These are phyloP conservation scores for Hyposoter didymator DNA, from an alignment of 2,888 invertebrate species.

Conservation along the genomic window DNA sequence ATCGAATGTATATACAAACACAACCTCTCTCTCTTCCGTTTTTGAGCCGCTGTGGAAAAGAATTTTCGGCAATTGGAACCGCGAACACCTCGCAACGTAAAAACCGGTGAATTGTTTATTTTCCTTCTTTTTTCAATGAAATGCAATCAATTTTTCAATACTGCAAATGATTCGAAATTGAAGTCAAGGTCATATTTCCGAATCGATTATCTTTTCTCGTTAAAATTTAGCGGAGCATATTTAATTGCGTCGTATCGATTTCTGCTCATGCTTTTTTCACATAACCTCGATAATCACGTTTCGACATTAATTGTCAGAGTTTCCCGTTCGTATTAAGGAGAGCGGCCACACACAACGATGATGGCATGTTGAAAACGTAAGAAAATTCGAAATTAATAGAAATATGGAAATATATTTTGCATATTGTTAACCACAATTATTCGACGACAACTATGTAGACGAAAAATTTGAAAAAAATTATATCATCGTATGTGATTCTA, in stretches of 20 bases:
- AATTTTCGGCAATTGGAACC: not conserved
- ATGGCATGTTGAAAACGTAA: too few species aligned
- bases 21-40: not conserved
- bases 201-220: not conserved
- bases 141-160: not conserved
- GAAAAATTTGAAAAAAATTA: too few species aligned
- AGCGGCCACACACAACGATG: too few species aligned
- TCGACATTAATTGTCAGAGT: not conserved
- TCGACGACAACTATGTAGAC: too few species aligned
- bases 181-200: not conserved
- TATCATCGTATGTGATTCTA: too few species aligned
- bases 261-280: not conserved
- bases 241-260: not conserved
- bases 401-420: too few species aligned
- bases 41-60: not conserved
- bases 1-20: conserved; percentile 21
- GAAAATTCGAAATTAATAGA: too few species aligned
- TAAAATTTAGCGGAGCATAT: not conserved
- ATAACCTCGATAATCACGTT: not conserved
- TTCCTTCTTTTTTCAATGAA: not conserved
- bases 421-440: too few species aligned
- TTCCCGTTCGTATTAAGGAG: too few species aligned
- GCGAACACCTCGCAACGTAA: not conserved
- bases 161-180: not conserved
- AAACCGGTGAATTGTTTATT: not conserved